Percentiles rank a stretch among this genome's conserved stretches.
These are phyloP conservation scores for Echeneis naucrates DNA, from an alignment of 2,797 vertebrate genomes.

Conservation along the genomic window DNA sequence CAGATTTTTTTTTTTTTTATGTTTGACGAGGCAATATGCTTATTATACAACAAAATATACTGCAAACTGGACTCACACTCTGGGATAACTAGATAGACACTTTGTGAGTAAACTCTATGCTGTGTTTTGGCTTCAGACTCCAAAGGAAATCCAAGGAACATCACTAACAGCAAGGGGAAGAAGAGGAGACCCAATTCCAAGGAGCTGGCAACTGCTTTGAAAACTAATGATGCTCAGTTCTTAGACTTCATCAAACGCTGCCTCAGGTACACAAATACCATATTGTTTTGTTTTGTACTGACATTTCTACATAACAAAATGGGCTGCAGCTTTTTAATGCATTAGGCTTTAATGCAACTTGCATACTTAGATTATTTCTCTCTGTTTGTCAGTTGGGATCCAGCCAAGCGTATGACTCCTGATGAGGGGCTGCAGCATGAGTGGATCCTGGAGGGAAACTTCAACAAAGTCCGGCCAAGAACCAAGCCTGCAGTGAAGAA, in stretches of 20 bases:
- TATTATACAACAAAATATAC: background rate
- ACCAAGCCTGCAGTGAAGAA: slow-evolving; percentile 80
- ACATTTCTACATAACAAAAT: background rate
- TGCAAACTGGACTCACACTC: background rate
- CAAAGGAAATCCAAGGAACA: slow-evolving; percentile 90
- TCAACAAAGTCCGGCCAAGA: slow-evolving; percentile 81
- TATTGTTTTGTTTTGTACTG: background rate
- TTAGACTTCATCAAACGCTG: slow-evolving; percentile 93
- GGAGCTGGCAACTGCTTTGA: slow-evolving; percentile 88
- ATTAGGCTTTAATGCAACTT: background rate
- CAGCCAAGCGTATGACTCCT: slow-evolving; percentile 91
- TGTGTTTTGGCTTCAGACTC: slow-evolving; percentile 85
- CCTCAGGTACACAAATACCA: slow-evolving; percentile 80
- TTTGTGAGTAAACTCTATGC: background rate
- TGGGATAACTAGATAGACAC: background rate
- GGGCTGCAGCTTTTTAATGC: background rate
- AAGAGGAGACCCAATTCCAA: slow-evolving; percentile 90
- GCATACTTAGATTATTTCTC: background rate
- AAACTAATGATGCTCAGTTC: slow-evolving; percentile 89
- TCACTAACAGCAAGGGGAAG: slow-evolving; percentile 92
- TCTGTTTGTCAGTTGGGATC: slow-evolving; percentile 87
- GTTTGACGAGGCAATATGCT: background rate
- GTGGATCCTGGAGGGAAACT: slow-evolving; percentile 91
- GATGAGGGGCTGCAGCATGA: slow-evolving; percentile 91
- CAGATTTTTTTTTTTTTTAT: background rate